Evolutionary conservation across 2,113 vertebrate species (phyloP).

Genomic region (Thalassarche chlororhynchos): DNA sequence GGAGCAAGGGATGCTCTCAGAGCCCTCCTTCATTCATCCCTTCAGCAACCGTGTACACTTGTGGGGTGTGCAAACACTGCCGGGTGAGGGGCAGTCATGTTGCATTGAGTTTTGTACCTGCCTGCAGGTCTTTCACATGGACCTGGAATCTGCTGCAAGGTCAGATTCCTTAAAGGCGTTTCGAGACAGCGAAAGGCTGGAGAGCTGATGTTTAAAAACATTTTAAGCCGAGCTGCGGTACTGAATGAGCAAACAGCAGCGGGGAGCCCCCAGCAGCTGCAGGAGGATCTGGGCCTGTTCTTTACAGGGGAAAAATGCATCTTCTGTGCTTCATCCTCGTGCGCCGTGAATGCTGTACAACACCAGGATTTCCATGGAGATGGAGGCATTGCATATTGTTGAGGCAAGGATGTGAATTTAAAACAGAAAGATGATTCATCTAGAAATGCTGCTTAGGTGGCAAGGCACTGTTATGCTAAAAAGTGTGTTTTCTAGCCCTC

Average conservation of each 20-base stretch:
- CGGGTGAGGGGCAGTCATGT: neutral
- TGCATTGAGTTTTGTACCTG: neutral
- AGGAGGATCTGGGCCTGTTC: neutral
- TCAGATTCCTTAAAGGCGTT: neutral
- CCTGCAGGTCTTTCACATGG: neutral
- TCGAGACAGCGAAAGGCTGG: neutral
- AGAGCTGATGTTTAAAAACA: neutral
- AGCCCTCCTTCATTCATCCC: neutral
- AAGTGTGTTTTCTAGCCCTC: neutral
- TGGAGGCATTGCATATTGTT: constrained; percentile 18
- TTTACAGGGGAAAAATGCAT: constrained; percentile 3
- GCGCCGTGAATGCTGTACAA: neutral
- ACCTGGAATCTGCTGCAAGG: neutral
- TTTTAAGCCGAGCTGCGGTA: neutral
- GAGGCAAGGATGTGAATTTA: constrained; percentile 45
- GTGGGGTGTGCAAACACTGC: neutral
- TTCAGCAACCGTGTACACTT: neutral
- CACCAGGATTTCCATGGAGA: constrained; percentile 67
- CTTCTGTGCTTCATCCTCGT: neutral
- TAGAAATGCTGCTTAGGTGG: neutral
- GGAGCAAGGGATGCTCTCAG: neutral
- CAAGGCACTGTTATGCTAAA: neutral
- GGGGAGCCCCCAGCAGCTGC: neutral
- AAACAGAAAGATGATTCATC: constrained; percentile 41
- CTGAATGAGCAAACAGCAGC: constrained; percentile 21